Evolutionary conservation across 2,113 vertebrate genomes (phyloP).

Genomic region (Dipodomys stephensi): DNA sequence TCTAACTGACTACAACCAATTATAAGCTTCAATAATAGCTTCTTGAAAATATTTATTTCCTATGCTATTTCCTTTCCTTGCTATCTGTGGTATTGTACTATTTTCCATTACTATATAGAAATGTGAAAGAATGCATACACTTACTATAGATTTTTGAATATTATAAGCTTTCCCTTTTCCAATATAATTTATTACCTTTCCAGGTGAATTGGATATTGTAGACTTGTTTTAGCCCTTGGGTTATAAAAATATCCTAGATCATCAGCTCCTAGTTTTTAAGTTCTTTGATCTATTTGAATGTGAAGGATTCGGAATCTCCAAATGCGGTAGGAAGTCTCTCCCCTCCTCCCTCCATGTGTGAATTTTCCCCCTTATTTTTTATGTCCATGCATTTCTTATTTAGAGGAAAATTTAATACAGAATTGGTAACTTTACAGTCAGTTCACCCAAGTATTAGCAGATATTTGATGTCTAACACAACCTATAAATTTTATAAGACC

Average conservation of each 20-base stretch:
- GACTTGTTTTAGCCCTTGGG: not conserved
- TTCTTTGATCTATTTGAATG: conserved; percentile 54
- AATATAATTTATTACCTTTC: conserved; percentile 37
- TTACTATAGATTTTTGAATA: not conserved
- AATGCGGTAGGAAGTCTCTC: not conserved
- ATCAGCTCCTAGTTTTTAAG: not conserved
- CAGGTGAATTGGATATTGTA: not conserved
- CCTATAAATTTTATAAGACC: not conserved
- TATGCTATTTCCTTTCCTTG: not conserved
- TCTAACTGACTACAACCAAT: not conserved
- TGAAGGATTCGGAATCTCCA: not conserved
- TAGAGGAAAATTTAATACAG: conserved; percentile 45
- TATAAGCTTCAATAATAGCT: not conserved
- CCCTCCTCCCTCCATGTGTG: not conserved
- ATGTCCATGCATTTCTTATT: conserved; percentile 42
- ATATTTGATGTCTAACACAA: not conserved
- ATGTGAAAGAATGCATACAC: not conserved
- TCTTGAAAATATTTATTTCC: not conserved
- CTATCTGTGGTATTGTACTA: too few species aligned
- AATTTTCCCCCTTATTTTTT: conserved; percentile 37
- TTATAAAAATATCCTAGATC: conserved; percentile 18
- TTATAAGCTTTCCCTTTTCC: not conserved
- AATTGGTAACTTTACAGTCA: not conserved
- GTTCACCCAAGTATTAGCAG: conserved; percentile 18
- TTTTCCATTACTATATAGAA: not conserved